These are phyloP conservation scores for Leptinotarsa lineolata DNA, from an alignment of 1,140 invertebrate genomes.

Conservation along the genomic window DNA sequence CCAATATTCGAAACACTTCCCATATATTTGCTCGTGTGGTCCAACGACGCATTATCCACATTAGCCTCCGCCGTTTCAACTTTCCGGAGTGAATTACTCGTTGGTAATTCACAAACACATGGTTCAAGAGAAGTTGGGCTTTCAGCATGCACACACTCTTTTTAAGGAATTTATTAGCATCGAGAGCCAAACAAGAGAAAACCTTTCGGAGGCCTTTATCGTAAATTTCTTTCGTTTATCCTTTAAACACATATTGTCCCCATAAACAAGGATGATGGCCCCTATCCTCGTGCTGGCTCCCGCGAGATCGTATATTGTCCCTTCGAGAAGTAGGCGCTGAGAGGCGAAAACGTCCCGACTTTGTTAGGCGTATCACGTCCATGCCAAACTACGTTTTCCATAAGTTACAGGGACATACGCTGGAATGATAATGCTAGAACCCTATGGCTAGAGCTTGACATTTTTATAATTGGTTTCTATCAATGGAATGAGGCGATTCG, in stretches of 20 bases:
- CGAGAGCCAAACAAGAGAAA: conserved; percentile 21
- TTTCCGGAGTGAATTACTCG: neutral
- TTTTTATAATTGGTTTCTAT: too few relatives aligned
- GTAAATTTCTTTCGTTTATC: conserved; percentile 29
- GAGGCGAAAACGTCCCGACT: conserved; percentile 10
- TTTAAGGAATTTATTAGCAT: conserved; percentile 24
- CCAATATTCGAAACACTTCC: too few relatives aligned
- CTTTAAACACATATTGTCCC: conserved; percentile 28
- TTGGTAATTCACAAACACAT: neutral
- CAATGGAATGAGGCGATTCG: too few relatives aligned
- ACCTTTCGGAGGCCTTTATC: conserved; percentile 18
- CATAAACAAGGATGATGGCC: conserved; percentile 28
- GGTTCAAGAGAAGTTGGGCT: neutral
- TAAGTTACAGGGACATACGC: conserved; percentile 28
- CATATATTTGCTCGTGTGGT: too few relatives aligned
- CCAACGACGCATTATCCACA: too few relatives aligned
- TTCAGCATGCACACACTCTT: neutral
- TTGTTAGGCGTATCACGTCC: conserved; percentile 42
- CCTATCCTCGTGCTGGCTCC: conserved; percentile 17
- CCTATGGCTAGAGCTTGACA: too few relatives aligned
- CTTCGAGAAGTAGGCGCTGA: conserved; percentile 25
- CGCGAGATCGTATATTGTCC: conserved; percentile 27
- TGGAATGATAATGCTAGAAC: neutral
- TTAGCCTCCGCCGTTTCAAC: neutral
- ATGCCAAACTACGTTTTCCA: conserved; percentile 38